Evolutionary conservation across 2,888 invertebrate species (phyloP).

Genomic region (Plutella xylostella): DNA sequence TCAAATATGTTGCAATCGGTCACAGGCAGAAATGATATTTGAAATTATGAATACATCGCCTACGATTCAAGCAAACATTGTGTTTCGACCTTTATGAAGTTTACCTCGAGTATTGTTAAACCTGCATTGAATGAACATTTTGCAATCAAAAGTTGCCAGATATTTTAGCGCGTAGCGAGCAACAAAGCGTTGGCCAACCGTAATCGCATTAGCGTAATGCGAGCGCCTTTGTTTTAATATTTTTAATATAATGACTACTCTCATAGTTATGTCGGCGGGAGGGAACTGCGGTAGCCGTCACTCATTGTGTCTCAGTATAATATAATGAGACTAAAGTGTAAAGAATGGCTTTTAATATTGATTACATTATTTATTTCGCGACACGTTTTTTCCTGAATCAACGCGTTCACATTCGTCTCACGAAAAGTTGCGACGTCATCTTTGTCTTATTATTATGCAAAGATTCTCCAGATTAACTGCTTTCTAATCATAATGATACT

Average conservation of each 20-base stretch:
- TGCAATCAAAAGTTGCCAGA: constrained; percentile 30
- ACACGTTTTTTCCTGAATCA: constrained; percentile 16
- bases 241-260: constrained; percentile 49
- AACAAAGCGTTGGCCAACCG: constrained; percentile 53
- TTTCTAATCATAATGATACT: constrained; percentile 1
- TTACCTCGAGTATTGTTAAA: constrained; percentile 36
- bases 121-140: constrained; percentile 43
- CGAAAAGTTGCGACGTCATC: constrained; percentile 9
- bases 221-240: constrained; percentile 47
- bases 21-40: too few species aligned
- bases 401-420: constrained; percentile 26
- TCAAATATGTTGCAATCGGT: too few species aligned
- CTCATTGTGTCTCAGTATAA: constrained; percentile 51
- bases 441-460: background rate
- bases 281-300: constrained; percentile 44
- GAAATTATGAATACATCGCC: too few species aligned
- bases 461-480: constrained; percentile 5
- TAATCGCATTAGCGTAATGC: constrained; percentile 54
- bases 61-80: too few species aligned
- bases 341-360: constrained; percentile 39
- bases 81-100: constrained; percentile 8
- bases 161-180: constrained; percentile 16
- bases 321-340: constrained; percentile 37
- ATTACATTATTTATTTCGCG: constrained; percentile 26
- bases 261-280: constrained; percentile 55